A percentile compares a stretch with the other conserved stretches of the same genome.
Evolutionary conservation across 37 sponge, comb jelly and placozoan genomes (phyloP).

Genomic region (Chondrilla cf. caribensis): DNA sequence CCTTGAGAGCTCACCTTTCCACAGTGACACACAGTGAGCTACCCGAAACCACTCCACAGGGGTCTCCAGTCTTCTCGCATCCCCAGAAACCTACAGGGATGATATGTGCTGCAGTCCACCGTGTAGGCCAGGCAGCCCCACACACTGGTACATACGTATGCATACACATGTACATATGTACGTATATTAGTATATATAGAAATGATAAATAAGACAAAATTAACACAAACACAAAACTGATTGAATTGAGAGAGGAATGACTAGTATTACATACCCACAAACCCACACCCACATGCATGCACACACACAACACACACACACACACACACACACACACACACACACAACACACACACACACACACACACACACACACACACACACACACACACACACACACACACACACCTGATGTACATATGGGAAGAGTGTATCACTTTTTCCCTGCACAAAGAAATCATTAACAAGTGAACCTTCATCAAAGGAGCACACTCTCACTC

Average conservation of each 20-base stretch:
- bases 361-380: constrained; percentile 23
- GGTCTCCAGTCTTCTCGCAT: too few relatives aligned
- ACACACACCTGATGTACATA: constrained; percentile 14
- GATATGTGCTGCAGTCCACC: too few relatives aligned
- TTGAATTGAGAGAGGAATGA: too few relatives aligned
- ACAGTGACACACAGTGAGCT: not conserved
- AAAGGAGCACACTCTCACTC: not conserved
- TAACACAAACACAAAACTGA: too few relatives aligned
- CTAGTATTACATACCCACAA: not conserved
- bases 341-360: not conserved
- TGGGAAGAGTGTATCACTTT: not conserved
- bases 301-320: not conserved
- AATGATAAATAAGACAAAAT: too few relatives aligned
- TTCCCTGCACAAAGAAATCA: not conserved
- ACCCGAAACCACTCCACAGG: not conserved
- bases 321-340: constrained; percentile 12
- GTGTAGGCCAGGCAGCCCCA: not conserved
- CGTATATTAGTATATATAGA: constrained; percentile 8
- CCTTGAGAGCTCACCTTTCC: constrained; percentile 11
- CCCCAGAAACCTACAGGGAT: too few relatives aligned
- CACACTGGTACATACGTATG: constrained; percentile 28
- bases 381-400: constrained; percentile 27
- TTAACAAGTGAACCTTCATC: not conserved
- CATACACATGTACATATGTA: constrained; percentile 24
- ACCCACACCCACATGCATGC: not conserved